Evolutionary conservation across 1,140 invertebrate species (phyloP).

Genomic region (Halyomorpha halys): DNA sequence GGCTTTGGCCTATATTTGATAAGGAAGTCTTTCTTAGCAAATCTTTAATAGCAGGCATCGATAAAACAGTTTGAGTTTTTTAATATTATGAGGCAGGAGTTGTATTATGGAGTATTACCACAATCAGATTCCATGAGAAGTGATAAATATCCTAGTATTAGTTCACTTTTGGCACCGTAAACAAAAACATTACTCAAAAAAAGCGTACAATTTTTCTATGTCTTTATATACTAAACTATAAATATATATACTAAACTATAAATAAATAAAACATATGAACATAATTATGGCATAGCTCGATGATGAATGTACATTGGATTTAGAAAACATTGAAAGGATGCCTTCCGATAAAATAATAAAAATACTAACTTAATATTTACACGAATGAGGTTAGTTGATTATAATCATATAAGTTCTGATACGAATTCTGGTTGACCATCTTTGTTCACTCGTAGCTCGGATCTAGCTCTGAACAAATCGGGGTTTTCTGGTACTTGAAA

Average conservation of each 20-base stretch:
- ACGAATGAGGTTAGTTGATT: neutral
- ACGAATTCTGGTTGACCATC: slow-evolving; percentile 57
- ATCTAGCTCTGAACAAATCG: slow-evolving; percentile 33
- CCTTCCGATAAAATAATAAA: neutral
- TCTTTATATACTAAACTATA: too few species aligned
- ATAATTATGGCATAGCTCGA: too few species aligned
- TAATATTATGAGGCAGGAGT: too few species aligned
- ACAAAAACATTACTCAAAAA: neutral
- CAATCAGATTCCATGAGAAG: too few species aligned
- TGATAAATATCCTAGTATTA: too few species aligned
- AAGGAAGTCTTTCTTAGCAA: too few species aligned
- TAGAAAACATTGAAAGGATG: neutral
- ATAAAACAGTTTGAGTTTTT: too few species aligned
- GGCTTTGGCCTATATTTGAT: too few species aligned
- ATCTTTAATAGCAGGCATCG: too few species aligned
- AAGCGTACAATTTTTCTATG: neutral
- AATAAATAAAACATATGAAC: too few species aligned
- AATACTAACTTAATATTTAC: slow-evolving; percentile 6
- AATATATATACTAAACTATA: too few species aligned
- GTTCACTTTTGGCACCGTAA: neutral
- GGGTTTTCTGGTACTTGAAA: slow-evolving; percentile 46
- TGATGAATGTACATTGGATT: neutral
- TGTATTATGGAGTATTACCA: too few species aligned
- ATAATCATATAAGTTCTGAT: slow-evolving; percentile 49
- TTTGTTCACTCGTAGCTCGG: slow-evolving; percentile 40